phyloP scores from a whole-genome alignment of 2,888 invertebrate genomes.

The Bombyx huttoni region DNA sequence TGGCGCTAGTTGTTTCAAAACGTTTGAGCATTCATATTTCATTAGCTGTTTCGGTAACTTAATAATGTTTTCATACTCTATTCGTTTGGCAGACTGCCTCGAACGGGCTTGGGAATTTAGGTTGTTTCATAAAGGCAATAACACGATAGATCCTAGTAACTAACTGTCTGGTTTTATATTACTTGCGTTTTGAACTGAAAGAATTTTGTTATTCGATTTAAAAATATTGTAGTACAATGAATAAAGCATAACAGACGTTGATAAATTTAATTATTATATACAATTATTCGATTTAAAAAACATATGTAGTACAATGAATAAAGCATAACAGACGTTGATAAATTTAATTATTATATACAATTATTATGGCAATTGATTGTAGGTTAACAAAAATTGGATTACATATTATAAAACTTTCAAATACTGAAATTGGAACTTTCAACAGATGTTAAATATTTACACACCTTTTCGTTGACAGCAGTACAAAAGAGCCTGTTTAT shows the following conservation, averaged over 20 bases:
- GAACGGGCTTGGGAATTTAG: conserved; percentile 6
- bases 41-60: conserved; percentile 5
- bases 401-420: not conserved
- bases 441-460: not conserved
- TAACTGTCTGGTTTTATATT: not conserved
- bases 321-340: no score
- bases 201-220: no score
- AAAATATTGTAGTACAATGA: no score
- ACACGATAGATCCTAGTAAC: not conserved
- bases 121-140: not conserved
- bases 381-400: no score
- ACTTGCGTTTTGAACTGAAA: no score
- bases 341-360: no score
- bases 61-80: conserved; percentile 28
- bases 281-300: no score
- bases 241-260: no score
- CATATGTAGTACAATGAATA: no score
- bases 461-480: not conserved
- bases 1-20: conserved; percentile 29
- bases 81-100: conserved; percentile 37
- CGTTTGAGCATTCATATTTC: not conserved
- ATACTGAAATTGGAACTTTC: not conserved
- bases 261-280: no score
- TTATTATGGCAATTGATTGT: no score
- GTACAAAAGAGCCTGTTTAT: conserved; percentile 2